A percentile compares a stretch with the other conserved stretches of the same genome.
These are phyloP conservation scores for Chrosomus eos DNA, from an alignment of 2,797 vertebrate species.

Conservation along the genomic window DNA sequence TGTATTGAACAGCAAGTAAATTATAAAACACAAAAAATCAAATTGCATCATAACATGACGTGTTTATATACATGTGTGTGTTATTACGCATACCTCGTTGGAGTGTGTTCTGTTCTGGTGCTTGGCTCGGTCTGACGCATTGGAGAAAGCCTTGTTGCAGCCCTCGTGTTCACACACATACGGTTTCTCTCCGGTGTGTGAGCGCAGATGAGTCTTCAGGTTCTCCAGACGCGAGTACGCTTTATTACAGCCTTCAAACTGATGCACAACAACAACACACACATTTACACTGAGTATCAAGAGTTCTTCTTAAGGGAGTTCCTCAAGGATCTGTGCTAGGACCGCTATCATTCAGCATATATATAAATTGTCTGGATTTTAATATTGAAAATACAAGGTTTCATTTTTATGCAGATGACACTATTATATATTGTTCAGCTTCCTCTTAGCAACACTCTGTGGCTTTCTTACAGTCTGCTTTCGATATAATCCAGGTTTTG, in stretches of 20 bases:
- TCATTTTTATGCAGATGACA: too few species aligned
- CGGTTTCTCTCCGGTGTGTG: constrained; percentile 96
- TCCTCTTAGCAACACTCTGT: too few species aligned
- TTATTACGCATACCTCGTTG: constrained; percentile 80
- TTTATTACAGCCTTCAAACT: constrained; percentile 99
- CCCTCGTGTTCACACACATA: constrained; percentile 98
- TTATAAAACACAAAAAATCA: not conserved
- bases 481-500: too few species aligned
- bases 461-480: too few species aligned
- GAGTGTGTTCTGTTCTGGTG: constrained; percentile 99
- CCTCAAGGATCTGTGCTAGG: too few species aligned
- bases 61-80: not conserved
- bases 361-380: too few species aligned
- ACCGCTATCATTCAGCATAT: too few species aligned
- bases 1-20: not conserved
- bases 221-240: constrained; percentile 98
- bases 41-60: not conserved
- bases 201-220: constrained; percentile 96
- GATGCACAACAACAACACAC: constrained; percentile 55
- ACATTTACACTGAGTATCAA: not conserved
- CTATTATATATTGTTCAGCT: too few species aligned
- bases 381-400: too few species aligned
- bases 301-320: too few species aligned
- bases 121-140: constrained; percentile 96
- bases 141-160: constrained; percentile 98